phyloP scores from a whole-genome alignment of 2,797 vertebrate species.

The Siniperca scherzeri region DNA sequence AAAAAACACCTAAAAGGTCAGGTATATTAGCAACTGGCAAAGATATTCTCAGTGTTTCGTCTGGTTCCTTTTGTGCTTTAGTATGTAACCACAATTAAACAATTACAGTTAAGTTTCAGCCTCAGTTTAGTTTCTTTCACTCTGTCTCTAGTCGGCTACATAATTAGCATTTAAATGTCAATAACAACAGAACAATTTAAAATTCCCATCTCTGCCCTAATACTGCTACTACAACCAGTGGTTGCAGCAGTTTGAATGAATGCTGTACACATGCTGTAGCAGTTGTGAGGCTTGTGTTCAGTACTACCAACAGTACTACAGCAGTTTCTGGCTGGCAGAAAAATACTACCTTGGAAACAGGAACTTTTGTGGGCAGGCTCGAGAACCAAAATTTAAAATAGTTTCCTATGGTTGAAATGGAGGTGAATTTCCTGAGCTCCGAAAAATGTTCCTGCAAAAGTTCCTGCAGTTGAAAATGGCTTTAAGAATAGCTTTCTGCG shows the following conservation, averaged over 20 bases:
- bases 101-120: not conserved
- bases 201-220: not conserved
- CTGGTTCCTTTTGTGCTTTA: not conserved
- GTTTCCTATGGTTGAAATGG: not conserved
- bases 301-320: not conserved
- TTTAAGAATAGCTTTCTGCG: not conserved
- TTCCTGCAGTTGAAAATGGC: not conserved
- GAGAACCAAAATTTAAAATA: conserved; percentile 9
- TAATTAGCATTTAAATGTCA: not conserved
- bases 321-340: conserved; percentile 13
- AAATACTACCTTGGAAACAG: conserved; percentile 21
- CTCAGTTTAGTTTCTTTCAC: not conserved
- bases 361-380: not conserved
- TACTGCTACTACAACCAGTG: not conserved
- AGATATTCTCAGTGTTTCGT: not conserved
- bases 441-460: not conserved
- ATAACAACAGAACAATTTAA: not conserved
- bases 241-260: conserved; percentile 6
- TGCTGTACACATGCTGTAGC: not conserved
- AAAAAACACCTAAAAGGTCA: not conserved
- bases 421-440: not conserved
- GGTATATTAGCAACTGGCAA: not conserved
- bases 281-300: conserved; percentile 15
- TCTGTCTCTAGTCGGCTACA: not conserved
- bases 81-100: not conserved